Conservation (phyloP, 2,888 invertebrate genomes). For the Tubulanus polymorphus region DNA sequence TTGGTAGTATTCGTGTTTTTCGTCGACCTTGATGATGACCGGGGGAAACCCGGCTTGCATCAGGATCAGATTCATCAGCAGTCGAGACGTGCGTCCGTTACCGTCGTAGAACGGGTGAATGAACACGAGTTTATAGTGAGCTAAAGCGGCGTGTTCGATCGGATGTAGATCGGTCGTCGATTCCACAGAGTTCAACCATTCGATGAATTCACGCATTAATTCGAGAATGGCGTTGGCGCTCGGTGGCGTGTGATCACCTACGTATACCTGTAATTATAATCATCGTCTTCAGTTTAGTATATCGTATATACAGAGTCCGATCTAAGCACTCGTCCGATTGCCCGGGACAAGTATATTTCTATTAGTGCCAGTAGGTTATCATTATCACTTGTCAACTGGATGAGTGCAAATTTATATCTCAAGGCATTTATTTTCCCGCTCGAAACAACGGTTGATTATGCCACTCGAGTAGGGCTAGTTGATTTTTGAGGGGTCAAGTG, state of each 20-base stretch:
- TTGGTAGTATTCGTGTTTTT: constrained; percentile 70
- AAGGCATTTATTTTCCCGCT: no score
- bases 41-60: constrained; percentile 93
- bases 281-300: no score
- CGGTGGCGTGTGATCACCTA: constrained; percentile 92
- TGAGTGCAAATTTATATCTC: no score
- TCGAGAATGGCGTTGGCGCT: constrained; percentile 74
- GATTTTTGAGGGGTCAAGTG: no score
- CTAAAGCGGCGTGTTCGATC: constrained; percentile 88
- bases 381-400: no score
- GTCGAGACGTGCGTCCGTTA: constrained; percentile 89
- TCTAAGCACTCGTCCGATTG: no score
- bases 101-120: constrained; percentile 97
- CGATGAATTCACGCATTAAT: constrained; percentile 83
- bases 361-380: no score
- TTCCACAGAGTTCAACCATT: constrained; percentile 84
- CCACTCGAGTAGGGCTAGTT: no score
- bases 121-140: constrained; percentile 93
- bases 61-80: constrained; percentile 92
- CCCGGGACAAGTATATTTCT: no score
- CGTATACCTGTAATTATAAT: no score
- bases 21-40: constrained; percentile 85
- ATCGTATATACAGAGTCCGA: no score
- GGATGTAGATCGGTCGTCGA: constrained; percentile 83
- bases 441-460: no score